A percentile compares a stretch with the other conserved stretches of the same genome.
Evolutionary conservation across 2,113 vertebrate species (phyloP).

Genomic region (human): DNA sequence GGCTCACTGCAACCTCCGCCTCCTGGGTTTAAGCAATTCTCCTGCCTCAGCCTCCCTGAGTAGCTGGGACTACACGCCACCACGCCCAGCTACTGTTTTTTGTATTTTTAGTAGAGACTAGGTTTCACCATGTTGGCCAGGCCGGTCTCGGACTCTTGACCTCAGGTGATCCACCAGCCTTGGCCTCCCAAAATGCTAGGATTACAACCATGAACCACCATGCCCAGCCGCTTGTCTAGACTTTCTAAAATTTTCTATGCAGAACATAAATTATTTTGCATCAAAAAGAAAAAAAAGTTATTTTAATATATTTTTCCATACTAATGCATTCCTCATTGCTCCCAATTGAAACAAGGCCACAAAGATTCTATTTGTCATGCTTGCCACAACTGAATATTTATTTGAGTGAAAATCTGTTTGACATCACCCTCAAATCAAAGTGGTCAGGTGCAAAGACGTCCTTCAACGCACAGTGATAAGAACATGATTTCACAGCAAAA

Average conservation of each 20-base stretch:
- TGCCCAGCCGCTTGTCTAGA: not conserved
- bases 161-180: too few relatives aligned
- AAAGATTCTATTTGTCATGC: constrained; percentile 38
- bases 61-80: too few relatives aligned
- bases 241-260: constrained; percentile 36
- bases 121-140: too few relatives aligned
- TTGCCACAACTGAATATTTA: constrained; percentile 47
- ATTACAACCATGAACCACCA: too few relatives aligned
- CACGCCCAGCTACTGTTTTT: too few relatives aligned
- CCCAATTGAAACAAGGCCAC: not conserved
- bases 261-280: constrained; percentile 1
- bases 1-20: too few relatives aligned
- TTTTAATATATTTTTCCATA: constrained; percentile 19
- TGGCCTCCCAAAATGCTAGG: too few relatives aligned
- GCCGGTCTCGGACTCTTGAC: too few relatives aligned
- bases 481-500: constrained; percentile 22
- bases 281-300: constrained; percentile 20
- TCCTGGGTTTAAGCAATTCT: too few relatives aligned
- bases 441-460: constrained; percentile 5
- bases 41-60: too few relatives aligned
- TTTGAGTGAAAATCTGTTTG: constrained; percentile 46
- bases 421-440: constrained; percentile 44
- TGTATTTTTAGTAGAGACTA: too few relatives aligned
- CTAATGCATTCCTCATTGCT: not conserved
- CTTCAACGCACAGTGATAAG: constrained; percentile 40